These are phyloP conservation scores for Ammospiza nelsoni DNA, from an alignment of 2,113 vertebrate genomes.

Conservation along the genomic window DNA sequence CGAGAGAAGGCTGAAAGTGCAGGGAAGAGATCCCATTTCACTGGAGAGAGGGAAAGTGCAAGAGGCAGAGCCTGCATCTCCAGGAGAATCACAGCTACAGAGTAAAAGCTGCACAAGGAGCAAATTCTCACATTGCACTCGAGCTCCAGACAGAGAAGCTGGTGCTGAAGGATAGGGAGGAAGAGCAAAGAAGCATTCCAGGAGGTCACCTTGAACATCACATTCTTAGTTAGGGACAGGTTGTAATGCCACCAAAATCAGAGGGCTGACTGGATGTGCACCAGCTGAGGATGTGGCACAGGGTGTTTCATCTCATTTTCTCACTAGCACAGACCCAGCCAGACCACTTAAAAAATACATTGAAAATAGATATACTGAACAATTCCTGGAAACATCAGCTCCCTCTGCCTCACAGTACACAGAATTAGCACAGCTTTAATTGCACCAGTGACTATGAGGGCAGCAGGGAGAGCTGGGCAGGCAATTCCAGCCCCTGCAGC, in stretches of 20 bases:
- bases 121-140: neutral
- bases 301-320: neutral
- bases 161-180: neutral
- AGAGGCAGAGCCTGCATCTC: neutral
- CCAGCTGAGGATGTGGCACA: neutral
- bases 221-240: rapidly evolving
- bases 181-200: neutral
- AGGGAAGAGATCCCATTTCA: neutral
- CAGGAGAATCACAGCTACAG: rapidly evolving
- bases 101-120: neutral
- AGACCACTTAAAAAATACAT: neutral
- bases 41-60: neutral
- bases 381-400: neutral
- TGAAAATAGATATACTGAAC: neutral
- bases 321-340: neutral
- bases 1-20: neutral
- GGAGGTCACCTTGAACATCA: neutral
- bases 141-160: neutral
- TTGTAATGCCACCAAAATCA: neutral
- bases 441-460: neutral
- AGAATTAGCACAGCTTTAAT: neutral
- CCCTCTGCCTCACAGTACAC: neutral
- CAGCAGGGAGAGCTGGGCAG: rapidly evolving
- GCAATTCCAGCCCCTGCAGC: neutral
- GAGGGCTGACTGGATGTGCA: neutral